phyloP scores from a whole-genome alignment of 2,797 vertebrate genomes.

The Linurgus olivaceus region DNA sequence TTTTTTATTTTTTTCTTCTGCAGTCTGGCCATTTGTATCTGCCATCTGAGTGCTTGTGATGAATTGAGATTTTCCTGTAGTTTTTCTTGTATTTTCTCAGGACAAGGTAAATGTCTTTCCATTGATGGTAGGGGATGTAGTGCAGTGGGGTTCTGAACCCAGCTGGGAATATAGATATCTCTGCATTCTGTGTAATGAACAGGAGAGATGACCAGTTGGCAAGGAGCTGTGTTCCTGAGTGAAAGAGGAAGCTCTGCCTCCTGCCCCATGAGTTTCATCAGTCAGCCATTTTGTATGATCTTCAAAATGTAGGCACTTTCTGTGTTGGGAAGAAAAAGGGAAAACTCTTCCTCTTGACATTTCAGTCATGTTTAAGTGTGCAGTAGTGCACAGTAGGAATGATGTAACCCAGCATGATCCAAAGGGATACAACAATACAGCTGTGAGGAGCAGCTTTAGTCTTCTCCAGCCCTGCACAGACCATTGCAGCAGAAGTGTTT shows the following conservation, averaged over 20 bases:
- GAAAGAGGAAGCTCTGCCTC: not conserved
- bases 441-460: not conserved
- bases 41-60: not conserved
- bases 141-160: not conserved
- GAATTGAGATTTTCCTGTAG: not conserved
- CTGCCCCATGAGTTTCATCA: not conserved
- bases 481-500: not conserved
- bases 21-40: not conserved
- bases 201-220: not conserved
- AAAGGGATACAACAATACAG: not conserved
- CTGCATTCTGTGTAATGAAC: not conserved
- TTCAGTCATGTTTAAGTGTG: not conserved
- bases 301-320: not conserved
- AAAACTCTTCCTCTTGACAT: not conserved
- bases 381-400: not conserved
- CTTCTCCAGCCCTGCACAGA: not conserved
- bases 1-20: not conserved
- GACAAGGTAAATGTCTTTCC: not conserved
- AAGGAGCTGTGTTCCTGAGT: not conserved
- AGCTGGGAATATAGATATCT: not conserved
- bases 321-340: not conserved
- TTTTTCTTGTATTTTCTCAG: not conserved
- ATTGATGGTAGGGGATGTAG: not conserved
- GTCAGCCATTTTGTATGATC: not conserved
- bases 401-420: fast-evolving